phyloP scores from a whole-genome alignment of 1,140 invertebrate genomes.

The Battus philenor region DNA sequence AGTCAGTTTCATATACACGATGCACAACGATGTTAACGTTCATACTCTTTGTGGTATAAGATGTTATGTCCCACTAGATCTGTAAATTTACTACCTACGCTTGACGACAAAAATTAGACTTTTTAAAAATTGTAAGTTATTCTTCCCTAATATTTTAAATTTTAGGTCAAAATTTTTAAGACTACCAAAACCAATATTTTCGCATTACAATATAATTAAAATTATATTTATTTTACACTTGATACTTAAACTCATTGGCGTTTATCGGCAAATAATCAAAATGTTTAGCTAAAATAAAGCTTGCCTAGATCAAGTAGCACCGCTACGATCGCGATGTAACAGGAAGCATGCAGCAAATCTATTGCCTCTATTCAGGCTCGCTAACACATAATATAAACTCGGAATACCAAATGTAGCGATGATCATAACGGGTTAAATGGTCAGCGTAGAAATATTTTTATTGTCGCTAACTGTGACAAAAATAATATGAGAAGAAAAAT shows the following conservation, averaged over 20 bases:
- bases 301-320: constrained; percentile 42
- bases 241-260: constrained; percentile 33
- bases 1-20: too few species aligned
- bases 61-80: too few species aligned
- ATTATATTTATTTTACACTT: too few species aligned
- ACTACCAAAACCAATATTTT: too few species aligned
- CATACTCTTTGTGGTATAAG: too few species aligned
- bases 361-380: constrained; percentile 49
- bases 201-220: too few species aligned
- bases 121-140: too few species aligned
- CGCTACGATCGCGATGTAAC: constrained; percentile 41
- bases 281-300: constrained; percentile 55
- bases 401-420: constrained; percentile 68
- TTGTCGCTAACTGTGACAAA: constrained; percentile 49
- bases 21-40: too few species aligned
- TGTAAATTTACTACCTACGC: too few species aligned
- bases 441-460: constrained; percentile 68
- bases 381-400: constrained; percentile 59
- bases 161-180: too few species aligned
- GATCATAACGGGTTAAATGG: constrained; percentile 65
- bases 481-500: constrained; percentile 46
- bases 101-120: too few species aligned
- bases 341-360: constrained; percentile 68
- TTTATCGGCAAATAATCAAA: constrained; percentile 58
- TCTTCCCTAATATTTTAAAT: too few species aligned